These are phyloP conservation scores for Ophioninae sp. DNA, from an alignment of 2,888 invertebrate species.

Conservation along the genomic window DNA sequence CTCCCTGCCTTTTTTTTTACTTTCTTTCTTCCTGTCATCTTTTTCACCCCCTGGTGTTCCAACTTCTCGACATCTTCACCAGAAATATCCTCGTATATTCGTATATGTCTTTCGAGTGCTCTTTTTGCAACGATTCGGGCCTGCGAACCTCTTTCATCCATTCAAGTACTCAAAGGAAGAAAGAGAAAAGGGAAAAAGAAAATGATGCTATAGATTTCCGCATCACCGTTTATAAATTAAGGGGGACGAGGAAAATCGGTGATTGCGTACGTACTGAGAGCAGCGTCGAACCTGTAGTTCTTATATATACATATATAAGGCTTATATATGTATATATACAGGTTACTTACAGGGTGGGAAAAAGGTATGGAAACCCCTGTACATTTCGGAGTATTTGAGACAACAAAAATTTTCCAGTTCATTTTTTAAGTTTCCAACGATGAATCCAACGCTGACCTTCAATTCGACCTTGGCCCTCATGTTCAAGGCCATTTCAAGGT, in stretches of 20 bases:
- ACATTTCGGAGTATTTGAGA: no score
- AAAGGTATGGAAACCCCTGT: no score
- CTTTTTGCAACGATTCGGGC: neutral
- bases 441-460: no score
- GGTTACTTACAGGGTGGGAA: no score
- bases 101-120: neutral
- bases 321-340: neutral
- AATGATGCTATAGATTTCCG: neutral
- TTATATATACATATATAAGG: neutral
- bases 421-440: no score
- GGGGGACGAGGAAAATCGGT: slow-evolving; percentile 19
- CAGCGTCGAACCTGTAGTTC: slow-evolving; percentile 9
- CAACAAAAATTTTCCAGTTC: no score
- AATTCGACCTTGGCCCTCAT: no score
- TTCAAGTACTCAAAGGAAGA: neutral
- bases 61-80: neutral
- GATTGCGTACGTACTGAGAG: slow-evolving; percentile 46
- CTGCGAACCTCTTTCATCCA: neutral
- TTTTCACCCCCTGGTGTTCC: neutral
- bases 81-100: neutral
- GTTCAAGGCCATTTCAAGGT: no score
- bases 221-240: slow-evolving; percentile 35
- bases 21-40: neutral
- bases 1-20: no score
- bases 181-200: neutral